Evolutionary conservation across 2,113 vertebrate species (phyloP).

Genomic region (Notiomystis cincta): DNA sequence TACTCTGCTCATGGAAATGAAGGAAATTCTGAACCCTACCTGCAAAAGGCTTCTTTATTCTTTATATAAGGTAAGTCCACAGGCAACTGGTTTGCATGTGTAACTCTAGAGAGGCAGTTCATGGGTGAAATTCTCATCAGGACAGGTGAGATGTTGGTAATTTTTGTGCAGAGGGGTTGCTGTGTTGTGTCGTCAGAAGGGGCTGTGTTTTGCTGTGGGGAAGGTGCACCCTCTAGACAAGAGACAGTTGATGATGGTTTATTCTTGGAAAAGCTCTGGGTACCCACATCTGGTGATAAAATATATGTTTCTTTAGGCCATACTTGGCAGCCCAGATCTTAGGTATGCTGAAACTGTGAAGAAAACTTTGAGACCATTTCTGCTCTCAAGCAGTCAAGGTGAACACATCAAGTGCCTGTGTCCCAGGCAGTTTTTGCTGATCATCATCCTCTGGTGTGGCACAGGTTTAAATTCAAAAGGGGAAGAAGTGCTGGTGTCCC

Average conservation of each 20-base stretch:
- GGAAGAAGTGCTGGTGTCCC: not conserved
- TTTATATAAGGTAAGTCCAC: not conserved
- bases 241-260: not conserved
- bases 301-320: not conserved
- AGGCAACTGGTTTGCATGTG: not conserved
- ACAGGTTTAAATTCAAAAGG: not conserved
- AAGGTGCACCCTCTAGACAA: not conserved
- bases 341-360: not conserved
- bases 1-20: not conserved
- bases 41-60: not conserved
- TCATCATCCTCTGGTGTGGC: not conserved
- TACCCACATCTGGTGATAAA: not conserved
- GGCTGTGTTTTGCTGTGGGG: not conserved
- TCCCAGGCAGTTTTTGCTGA: not conserved
- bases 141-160: not conserved
- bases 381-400: not conserved
- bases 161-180: not conserved
- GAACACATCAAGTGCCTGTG: fast-evolving
- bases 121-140: not conserved
- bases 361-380: not conserved
- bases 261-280: not conserved
- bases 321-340: not conserved
- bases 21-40: not conserved
- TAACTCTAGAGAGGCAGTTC: not conserved
- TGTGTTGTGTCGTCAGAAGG: not conserved